phyloP scores from a whole-genome alignment of 2,888 invertebrate species.

The Lithodes maja region DNA sequence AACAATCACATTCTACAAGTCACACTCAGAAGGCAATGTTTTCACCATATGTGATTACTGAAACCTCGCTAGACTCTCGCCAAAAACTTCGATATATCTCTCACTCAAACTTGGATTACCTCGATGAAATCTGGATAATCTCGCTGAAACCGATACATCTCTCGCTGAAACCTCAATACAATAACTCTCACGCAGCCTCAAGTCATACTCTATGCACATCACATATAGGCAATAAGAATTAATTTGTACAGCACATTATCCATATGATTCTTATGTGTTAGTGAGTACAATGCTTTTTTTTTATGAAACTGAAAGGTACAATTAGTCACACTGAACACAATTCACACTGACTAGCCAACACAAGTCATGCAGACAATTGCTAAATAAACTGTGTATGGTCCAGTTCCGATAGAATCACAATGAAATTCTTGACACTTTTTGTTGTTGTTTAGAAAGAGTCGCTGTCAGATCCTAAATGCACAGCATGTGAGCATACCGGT shows the following conservation, averaged over 20 bases:
- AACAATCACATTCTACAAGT: slow-evolving; percentile 54
- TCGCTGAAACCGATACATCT: neutral
- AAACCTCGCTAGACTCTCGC: neutral
- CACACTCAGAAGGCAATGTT: slow-evolving; percentile 56
- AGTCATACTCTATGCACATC: slow-evolving; percentile 54
- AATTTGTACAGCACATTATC: slow-evolving; percentile 64
- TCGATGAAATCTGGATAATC: neutral
- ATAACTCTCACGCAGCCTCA: neutral
- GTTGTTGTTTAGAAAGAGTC: slow-evolving; percentile 7
- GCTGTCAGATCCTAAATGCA: slow-evolving; percentile 53
- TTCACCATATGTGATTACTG: slow-evolving; percentile 43
- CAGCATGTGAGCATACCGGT: slow-evolving; percentile 34
- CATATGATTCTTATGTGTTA: slow-evolving; percentile 61
- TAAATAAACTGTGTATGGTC: slow-evolving; percentile 52
- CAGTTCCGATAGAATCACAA: slow-evolving; percentile 45
- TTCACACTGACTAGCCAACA: slow-evolving; percentile 64
- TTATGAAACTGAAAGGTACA: slow-evolving; percentile 55
- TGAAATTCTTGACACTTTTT: slow-evolving; percentile 3
- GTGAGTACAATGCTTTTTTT: slow-evolving; percentile 44
- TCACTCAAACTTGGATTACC: neutral
- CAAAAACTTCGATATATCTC: neutral
- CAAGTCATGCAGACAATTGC: slow-evolving; percentile 63
- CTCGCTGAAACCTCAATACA: slow-evolving; percentile 2
- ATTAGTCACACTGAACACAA: slow-evolving; percentile 62
- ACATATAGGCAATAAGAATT: slow-evolving; percentile 50